Base-by-base conservation (phyloP, 2,888 invertebrate genomes). In the Metopia argyrocephala region DNA sequence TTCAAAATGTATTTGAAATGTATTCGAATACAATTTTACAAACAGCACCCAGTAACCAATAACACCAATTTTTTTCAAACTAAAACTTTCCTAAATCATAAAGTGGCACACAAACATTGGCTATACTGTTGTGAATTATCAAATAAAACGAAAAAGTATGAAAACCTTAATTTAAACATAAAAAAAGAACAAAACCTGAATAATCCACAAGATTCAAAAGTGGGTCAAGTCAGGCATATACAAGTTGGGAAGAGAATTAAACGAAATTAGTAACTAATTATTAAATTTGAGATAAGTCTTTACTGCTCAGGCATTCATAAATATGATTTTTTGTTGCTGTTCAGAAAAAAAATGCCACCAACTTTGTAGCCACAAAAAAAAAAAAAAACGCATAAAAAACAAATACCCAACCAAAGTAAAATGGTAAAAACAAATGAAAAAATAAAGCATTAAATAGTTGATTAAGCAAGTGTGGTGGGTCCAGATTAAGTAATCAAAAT, bases 231-330 rank as follows among this genome's bases (percentile, higher is more conserved):
- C 5, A n/a, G n/a, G 3, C 23, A 28, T 46, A 69, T 59, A 75
- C 68, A 68, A 68, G 68, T 20, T 54, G 2, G n/a, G 25, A 52
- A 64, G 50, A 64, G 50, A 27, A 45, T 75, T 54, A 61, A 78
- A 46, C 18, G 27, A 71, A 78, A 28, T 78, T 66, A 46, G 61
- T 78, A 48, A 54, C 59, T 66, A 71, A 54, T 78, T 71, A 61
- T 61, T 57, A 46, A 59, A 54, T 71, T 65, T 27, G 59, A 71
- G 52, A 31, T 65, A 31, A 61, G 38, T 59, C 50, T 57, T 65
- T 2, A 21, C 18, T 23, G 5, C n/a, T 62, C 54, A 68, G 23
- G 48, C 15, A 62, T 23, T 3, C 46, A 76, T 68, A 61, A 76
- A 68, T 20, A 27, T 5, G 38, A n/a, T 38, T 38, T 12, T 5